Conservation (phyloP, 1,140 invertebrate species). For the Sipha flava region DNA sequence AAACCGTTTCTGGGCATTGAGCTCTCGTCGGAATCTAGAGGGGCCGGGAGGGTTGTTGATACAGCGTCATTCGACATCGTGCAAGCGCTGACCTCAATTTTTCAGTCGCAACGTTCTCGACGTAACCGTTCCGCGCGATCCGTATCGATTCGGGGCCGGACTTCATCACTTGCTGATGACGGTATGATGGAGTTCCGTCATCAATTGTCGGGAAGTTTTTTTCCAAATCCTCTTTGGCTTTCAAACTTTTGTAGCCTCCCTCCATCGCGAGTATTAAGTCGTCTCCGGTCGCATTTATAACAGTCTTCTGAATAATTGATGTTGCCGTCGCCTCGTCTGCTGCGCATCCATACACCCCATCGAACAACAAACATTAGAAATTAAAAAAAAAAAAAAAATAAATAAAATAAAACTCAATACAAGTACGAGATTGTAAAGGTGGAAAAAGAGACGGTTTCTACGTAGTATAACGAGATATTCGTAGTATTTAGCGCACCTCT, state of each 20-base stretch:
- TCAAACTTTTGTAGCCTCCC: constrained; percentile 51
- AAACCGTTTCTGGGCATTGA: no score
- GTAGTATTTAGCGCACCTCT: no score
- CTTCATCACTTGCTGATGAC: constrained; percentile 58
- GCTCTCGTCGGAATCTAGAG: no score
- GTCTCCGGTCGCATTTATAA: constrained; percentile 34
- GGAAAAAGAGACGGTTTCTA: no score
- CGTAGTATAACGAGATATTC: no score
- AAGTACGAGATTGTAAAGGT: no score
- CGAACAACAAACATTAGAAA: not conserved
- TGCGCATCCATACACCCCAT: no score
- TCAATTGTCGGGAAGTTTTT: constrained; percentile 34
- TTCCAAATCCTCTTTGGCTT: constrained; percentile 49
- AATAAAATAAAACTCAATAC: no score
- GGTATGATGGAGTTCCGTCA: constrained; percentile 52
- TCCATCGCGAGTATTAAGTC: constrained; percentile 45
- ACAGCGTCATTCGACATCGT: no score
- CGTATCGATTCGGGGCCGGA: constrained; percentile 51
- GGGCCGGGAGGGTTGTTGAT: no score
- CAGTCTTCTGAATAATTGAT: constrained; percentile 14
- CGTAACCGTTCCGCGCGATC: constrained; percentile 54
- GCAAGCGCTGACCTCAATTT: constrained; percentile 43
- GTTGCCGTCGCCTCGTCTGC: not conserved
- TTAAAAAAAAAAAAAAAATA: not conserved
- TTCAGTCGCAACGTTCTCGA: constrained; percentile 57